These are phyloP conservation scores for Petrocephalus sullivani DNA, from an alignment of 2,797 vertebrate genomes.

Conservation along the genomic window DNA sequence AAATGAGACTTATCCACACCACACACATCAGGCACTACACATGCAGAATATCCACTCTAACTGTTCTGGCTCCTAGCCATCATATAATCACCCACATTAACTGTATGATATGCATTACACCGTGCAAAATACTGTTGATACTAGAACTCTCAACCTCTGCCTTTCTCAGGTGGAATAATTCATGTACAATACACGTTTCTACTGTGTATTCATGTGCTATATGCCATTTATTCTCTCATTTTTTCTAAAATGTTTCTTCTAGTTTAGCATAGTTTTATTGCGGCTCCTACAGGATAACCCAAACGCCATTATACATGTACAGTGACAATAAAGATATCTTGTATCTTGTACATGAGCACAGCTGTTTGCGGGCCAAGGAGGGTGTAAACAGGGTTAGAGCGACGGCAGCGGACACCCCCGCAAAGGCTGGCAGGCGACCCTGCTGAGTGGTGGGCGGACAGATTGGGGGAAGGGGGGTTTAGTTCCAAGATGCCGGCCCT, in stretches of 20 bases:
- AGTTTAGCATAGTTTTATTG: background rate
- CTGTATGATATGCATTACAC: background rate
- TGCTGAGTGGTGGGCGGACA: conserved; percentile 57
- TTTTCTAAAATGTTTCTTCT: background rate
- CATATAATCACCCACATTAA: too few relatives aligned
- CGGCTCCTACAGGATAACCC: background rate
- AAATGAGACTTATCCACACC: too few relatives aligned
- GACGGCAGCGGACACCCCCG: background rate
- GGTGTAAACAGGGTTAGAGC: background rate
- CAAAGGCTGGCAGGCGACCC: background rate
- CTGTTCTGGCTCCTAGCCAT: too few relatives aligned
- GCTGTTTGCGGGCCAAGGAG: background rate
- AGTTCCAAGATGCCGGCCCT: conserved; percentile 50
- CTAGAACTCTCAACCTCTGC: too few relatives aligned
- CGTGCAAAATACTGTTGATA: background rate
- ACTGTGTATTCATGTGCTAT: background rate
- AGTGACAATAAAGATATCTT: background rate
- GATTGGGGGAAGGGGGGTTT: conserved; percentile 48
- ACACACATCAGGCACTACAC: background rate
- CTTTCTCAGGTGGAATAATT: background rate
- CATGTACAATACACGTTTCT: background rate
- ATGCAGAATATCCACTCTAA: too few relatives aligned
- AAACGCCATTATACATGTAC: background rate
- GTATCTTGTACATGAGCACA: background rate
- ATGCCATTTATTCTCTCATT: background rate